Base-by-base conservation (phyloP, 2,113 vertebrate genomes). In the Anarrhichthys ocellatus region DNA sequence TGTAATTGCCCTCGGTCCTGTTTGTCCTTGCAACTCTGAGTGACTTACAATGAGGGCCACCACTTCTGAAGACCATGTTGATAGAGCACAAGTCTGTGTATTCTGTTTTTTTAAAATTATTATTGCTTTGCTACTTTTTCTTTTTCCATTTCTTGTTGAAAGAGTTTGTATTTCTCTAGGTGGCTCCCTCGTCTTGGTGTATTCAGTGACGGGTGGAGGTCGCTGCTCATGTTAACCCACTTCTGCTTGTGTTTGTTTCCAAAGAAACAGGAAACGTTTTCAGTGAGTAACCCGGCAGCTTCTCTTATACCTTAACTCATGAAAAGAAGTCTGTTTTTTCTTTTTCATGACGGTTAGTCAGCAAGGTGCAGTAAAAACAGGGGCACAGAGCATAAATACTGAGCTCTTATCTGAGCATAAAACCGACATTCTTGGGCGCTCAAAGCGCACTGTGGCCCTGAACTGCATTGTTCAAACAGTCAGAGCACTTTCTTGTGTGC, bases 381-480 rank as follows among this genome's bases (percentile, higher is more conserved):
- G 34, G 27, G 2, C 52, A 77, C 54, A 22, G 38, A 63, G 83
- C 78, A 67, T 64, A 76, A 54, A 66, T 73, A 62, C 71, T 34
- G 42, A 80, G 56, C 11, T 71, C 62, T 85, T 22, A 87, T 76
- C 63, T n/a, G 46, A 78, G 63, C 15, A 29, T 46, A 68, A 38
- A 83, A 81, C 58, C 36, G 5, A 5, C 70, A 66, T 81, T 75
- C 36, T 52, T 62, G 62, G 61, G 73, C 75, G 54, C 52, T 34
- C 32, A 22, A 27, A 34, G 73, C 27, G 32, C 27, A 69, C 50
- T 46, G 22, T 63, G 78, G 42, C 68, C 73, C 61, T 63, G 77
- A 71, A 70, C 44, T 42, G 63, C 72, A 64, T 58, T 84, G 76
- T 74, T 74, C 75, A 13, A 59, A 44, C 62, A 72, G 78, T 81